Percentiles rank a stretch among this genome's conserved stretches.
phyloP scores from a whole-genome alignment of 2,888 invertebrate species.

The Agrotis puta region DNA sequence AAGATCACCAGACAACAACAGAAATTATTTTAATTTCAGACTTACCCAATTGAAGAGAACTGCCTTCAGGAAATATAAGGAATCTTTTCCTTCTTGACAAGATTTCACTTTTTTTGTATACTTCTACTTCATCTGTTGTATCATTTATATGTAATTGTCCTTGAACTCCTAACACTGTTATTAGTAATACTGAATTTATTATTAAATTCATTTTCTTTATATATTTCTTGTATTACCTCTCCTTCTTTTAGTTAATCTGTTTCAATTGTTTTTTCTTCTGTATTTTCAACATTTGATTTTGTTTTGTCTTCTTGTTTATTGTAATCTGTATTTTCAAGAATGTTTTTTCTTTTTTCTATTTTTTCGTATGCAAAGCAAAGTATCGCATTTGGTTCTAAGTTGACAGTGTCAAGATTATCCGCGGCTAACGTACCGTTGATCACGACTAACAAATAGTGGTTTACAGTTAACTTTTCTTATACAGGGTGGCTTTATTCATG shows the following conservation, averaged over 20 bases:
- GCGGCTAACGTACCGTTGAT: conserved; percentile 68
- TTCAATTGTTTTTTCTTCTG: neutral
- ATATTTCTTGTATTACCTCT: neutral
- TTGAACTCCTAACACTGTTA: conserved; percentile 35
- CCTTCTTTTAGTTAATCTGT: neutral
- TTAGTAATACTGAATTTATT: conserved; percentile 28
- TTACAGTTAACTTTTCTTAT: conserved; percentile 65
- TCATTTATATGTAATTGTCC: conserved; percentile 53
- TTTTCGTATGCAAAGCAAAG: conserved; percentile 29
- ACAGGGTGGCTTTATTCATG: conserved; percentile 68
- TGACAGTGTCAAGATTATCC: conserved; percentile 62
- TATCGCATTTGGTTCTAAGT: conserved; percentile 52
- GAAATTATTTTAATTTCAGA: neutral
- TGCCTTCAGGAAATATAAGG: conserved; percentile 91
- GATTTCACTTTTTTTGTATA: conserved; percentile 69
- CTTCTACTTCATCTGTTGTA: conserved; percentile 46
- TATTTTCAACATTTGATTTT: neutral
- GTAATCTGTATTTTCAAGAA: neutral
- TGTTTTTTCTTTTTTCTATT: conserved; percentile 11
- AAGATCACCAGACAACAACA: no score
- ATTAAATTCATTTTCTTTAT: conserved; percentile 42
- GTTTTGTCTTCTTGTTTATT: neutral
- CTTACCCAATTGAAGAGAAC: conserved; percentile 91
- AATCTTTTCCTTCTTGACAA: conserved; percentile 91
- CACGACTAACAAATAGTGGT: conserved; percentile 81